Evolutionary conservation across 2,797 vertebrate species (phyloP).

Genomic region (Syngnathus acus): DNA sequence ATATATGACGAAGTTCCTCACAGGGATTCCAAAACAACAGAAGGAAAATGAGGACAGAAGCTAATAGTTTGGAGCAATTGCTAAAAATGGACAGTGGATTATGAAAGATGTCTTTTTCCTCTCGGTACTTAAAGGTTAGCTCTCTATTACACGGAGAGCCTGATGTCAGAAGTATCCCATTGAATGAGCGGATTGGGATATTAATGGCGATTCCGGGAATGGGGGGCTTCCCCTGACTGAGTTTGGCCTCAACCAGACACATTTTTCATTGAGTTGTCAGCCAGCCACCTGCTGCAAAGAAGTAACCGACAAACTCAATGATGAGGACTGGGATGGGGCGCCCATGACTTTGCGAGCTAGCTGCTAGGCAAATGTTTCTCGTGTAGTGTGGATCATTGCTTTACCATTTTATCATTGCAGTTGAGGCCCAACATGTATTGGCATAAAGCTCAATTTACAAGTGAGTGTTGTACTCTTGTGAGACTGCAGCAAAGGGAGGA

Average conservation of each 20-base stretch:
- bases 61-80: slow-evolving; percentile 46
- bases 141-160: slow-evolving; percentile 78
- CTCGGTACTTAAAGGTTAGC: slow-evolving; percentile 88
- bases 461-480: slow-evolving; percentile 32
- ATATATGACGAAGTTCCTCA: neutral
- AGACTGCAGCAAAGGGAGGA: slow-evolving; percentile 10
- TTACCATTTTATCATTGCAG: slow-evolving; percentile 22
- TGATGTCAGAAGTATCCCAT: slow-evolving; percentile 73
- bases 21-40: slow-evolving; percentile 20
- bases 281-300: slow-evolving; percentile 63
- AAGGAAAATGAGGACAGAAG: slow-evolving; percentile 51
- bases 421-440: slow-evolving; percentile 38
- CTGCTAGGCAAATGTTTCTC: slow-evolving; percentile 46
- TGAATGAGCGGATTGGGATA: slow-evolving; percentile 70
- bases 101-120: slow-evolving; percentile 82
- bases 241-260: slow-evolving; percentile 60
- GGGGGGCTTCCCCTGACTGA: slow-evolving; percentile 67
- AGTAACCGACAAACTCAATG: slow-evolving; percentile 64
- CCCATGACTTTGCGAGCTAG: slow-evolving; percentile 30
- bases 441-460: slow-evolving; percentile 49
- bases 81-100: slow-evolving; percentile 72
- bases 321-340: slow-evolving; percentile 54
- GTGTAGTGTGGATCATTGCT: slow-evolving; percentile 32
- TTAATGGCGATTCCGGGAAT: slow-evolving; percentile 69
- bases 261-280: slow-evolving; percentile 73